Evolutionary conservation across 2,797 vertebrate genomes (phyloP), one percentile per base, ranked within the genome.

Genomic region (Ctenosaura bakeri): DNA sequence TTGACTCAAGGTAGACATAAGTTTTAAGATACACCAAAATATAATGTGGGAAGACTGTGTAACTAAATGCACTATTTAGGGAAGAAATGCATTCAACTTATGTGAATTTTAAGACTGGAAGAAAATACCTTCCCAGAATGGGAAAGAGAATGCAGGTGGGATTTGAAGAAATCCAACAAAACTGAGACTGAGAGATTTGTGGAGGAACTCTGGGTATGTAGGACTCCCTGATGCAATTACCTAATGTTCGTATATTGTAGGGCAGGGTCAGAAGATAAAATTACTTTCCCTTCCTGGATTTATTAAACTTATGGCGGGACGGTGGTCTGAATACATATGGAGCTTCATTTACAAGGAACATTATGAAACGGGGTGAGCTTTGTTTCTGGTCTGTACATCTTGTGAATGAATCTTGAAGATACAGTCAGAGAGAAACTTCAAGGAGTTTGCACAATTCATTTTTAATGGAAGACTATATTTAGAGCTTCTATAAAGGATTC

Each of bases 381-480:
- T 46, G 32, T 77, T 89, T 54, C 79, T 83, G 56, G 1, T 46
- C 80, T 54, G 7, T 8, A 54, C 16, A 26, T 69, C 74, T 83
- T 83, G 83, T 78, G 86, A 83, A 83, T 88, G 52, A 87, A 42
- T 52, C 29, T 26, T 50, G 12, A 29, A 69, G 42, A 66, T 54
- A 13, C 71, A 18, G 69, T 50, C 46, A 78, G 32, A 62, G 32
- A 22, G 74, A 78, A 22, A n/a, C 38, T 71, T 78, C 10, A 8
- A 38, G 85, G 35, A 83, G n/a, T 59, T n/a, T 42, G 32, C 26
- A 42, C 16, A 71, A 71, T 69, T 29, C 26, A 78, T 79, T 83
- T 87, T 89, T 83, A 89, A 83, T 73, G 35, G 79, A 38, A 35
- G 22, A 3, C 84, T 89, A 79, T 83, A 69, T 89, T 83, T 59